Evolutionary conservation across 2,888 invertebrate species (phyloP), one percentile per base, ranked within the genome.

Genomic region (Troides aeacus): DNA sequence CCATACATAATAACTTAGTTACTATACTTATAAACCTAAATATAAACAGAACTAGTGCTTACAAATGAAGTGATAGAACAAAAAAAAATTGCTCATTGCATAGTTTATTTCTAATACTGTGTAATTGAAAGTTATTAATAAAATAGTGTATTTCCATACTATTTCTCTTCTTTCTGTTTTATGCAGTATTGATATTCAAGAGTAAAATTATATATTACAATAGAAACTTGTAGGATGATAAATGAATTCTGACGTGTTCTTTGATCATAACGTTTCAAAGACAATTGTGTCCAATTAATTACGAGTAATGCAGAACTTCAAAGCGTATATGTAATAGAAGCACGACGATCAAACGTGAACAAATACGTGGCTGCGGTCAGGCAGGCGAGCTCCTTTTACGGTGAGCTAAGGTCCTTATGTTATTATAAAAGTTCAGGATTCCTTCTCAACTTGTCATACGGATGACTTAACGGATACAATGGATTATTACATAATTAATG

Each of bases 201-300:
- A 39, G 7, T 39, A 39, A 39, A 39, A 39, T 2, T 50, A 50
- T 18, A 50, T 5, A 50, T 50, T 50, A 15, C 50, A 18, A 50
- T 18, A 15, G 50, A 15, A 50, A 50, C 50, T 12, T 50, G 46
- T 12, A 8, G 7, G 15, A 18, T 61, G 56, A 62, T 68, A 63
- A 63, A 63, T 68, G 24, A 68, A 63, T 63, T 17, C 30, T 59
- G 63, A 50, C 63, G 58, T 68, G 30, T 57, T 42, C 62, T 59
- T 63, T 68, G 68, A 63, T 39, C 46, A 21, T 21, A 63, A 15
- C 30, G 63, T 36, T 63, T 46, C 68, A 63, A 63, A 58, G 68
- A 62, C 58, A 63, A 68, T 68, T 68, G 62, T n/a, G 58, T 56
- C n/a, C 68, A 68, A 63, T 63, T 68, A 63, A 63, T 63, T 68